phyloP scores from a whole-genome alignment of 2,797 vertebrate genomes.

The Tangara arthus region DNA sequence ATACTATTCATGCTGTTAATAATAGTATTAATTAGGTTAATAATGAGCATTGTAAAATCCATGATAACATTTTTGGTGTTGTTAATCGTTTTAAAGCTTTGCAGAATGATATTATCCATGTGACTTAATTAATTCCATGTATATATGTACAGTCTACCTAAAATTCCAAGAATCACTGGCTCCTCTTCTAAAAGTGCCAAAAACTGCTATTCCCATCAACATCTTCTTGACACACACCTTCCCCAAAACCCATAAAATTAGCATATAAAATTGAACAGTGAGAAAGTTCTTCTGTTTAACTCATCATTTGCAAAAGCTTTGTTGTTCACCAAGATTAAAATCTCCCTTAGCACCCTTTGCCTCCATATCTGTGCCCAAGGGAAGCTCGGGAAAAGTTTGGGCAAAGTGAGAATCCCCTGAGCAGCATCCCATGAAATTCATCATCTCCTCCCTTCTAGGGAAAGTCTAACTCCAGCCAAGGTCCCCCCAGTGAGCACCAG shows the following conservation, averaged over 20 bases:
- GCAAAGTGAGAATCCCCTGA: neutral
- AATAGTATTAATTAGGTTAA: neutral
- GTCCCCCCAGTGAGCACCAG: neutral
- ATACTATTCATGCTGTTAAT: neutral
- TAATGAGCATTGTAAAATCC: neutral
- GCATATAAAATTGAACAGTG: neutral
- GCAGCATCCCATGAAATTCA: neutral
- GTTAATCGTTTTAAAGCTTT: neutral
- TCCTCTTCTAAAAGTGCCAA: neutral
- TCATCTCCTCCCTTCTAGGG: neutral
- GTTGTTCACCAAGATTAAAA: neutral
- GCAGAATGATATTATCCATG: neutral
- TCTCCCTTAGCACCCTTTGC: neutral
- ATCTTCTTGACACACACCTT: neutral
- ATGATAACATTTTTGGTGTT: neutral
- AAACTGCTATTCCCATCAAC: neutral
- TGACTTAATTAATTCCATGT: neutral
- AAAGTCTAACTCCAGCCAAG: neutral
- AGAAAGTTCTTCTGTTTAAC: neutral
- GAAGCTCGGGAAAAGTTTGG: fast-evolving
- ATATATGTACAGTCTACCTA: neutral
- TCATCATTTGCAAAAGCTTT: neutral
- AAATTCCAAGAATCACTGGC: neutral
- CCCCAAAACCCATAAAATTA: neutral
- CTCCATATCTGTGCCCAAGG: neutral